A percentile compares a stretch with the other conserved stretches of the same genome.
Conservation (phyloP, 2,888 invertebrate genomes). For the Pristionchus maxplancki region DNA sequence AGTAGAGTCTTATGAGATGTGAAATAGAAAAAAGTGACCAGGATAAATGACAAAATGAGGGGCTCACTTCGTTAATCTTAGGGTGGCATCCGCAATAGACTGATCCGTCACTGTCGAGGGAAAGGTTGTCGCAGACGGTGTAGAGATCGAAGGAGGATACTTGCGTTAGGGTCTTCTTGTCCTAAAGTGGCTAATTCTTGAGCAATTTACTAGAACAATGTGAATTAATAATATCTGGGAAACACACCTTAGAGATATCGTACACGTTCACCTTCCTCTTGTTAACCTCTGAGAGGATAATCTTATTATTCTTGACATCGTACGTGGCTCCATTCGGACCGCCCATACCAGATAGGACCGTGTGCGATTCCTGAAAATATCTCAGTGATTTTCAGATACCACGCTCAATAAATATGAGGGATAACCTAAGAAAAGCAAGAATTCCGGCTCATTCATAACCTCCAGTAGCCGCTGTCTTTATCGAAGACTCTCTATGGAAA, state of each 20-base stretch:
- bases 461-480: background rate
- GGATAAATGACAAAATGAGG: no score
- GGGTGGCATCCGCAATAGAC: conserved; percentile 41
- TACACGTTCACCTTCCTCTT: conserved; percentile 57
- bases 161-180: background rate
- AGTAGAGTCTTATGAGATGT: no score
- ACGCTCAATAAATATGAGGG: no score
- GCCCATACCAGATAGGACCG: background rate
- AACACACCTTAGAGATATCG: conserved; percentile 55
- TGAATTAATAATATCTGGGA: no score
- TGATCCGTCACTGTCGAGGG: background rate
- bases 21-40: no score
- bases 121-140: conserved; percentile 26
- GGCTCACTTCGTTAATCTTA: background rate
- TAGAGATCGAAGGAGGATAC: background rate
- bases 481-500: no score
- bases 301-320: conserved; percentile 56
- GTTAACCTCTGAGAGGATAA: conserved; percentile 61
- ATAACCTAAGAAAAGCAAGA: background rate
- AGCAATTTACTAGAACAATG: background rate
- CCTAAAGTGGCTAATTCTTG: background rate
- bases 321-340: conserved; percentile 62
- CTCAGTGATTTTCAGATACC: background rate
- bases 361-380: background rate
- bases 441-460: no score